These are phyloP conservation scores for Stichopus chloronotus DNA, from an alignment of 35 echinoderm and acorn worm genomes.

Conservation along the genomic window DNA sequence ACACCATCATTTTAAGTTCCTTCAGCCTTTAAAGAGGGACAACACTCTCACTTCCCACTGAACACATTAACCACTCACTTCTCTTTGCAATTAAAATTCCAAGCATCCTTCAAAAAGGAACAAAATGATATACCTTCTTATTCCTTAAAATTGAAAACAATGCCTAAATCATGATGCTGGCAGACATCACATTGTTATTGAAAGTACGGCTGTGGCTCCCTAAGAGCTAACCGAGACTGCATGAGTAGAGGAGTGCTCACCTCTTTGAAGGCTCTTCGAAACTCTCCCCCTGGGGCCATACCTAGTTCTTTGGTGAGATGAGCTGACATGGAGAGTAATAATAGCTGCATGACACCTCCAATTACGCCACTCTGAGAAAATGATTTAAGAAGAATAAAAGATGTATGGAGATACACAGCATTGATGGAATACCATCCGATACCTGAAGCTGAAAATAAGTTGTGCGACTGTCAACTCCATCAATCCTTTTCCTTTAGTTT, in stretches of 20 bases:
- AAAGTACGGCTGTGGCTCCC: too few relatives aligned
- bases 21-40: too few relatives aligned
- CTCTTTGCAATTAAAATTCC: too few relatives aligned
- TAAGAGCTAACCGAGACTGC: too few relatives aligned
- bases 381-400: slow-evolving; percentile 24
- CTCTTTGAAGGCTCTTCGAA: slow-evolving; percentile 96
- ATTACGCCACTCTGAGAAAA: slow-evolving; percentile 76
- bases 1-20: too few relatives aligned
- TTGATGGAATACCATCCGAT: background rate
- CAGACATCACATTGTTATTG: too few relatives aligned
- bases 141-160: too few relatives aligned
- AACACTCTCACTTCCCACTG: too few relatives aligned
- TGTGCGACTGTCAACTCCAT: slow-evolving; percentile 1
- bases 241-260: slow-evolving; percentile 37
- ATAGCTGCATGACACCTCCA: slow-evolving; percentile 93
- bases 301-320: slow-evolving; percentile 96
- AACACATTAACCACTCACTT: too few relatives aligned
- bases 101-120: too few relatives aligned
- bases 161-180: too few relatives aligned
- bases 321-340: slow-evolving; percentile 87
- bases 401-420: slow-evolving; percentile 12
- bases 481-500: background rate
- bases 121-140: too few relatives aligned
- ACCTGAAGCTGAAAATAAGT: background rate
- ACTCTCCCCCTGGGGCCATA: slow-evolving; percentile 97